phyloP scores from a whole-genome alignment of 2,113 vertebrate genomes.

The Pseudorectes ferrugineus region DNA sequence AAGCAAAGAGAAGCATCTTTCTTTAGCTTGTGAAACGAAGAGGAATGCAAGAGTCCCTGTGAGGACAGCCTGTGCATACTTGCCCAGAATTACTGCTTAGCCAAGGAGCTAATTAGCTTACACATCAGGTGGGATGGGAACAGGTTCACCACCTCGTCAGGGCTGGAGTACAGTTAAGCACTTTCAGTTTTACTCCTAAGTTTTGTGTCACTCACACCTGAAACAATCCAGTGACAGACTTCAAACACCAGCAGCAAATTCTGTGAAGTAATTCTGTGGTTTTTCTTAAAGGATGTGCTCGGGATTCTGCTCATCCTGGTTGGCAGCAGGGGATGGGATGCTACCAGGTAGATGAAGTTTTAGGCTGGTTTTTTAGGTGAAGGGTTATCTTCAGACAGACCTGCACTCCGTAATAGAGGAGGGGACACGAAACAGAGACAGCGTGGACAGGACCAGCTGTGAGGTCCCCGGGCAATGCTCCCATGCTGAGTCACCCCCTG shows the following conservation, averaged over 20 bases:
- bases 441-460: not conserved
- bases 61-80: slow-evolving; percentile 68
- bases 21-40: slow-evolving; percentile 57
- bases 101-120: slow-evolving; percentile 72
- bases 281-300: not conserved
- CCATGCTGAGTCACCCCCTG: not conserved
- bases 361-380: not conserved
- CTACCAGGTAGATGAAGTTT: not conserved
- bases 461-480: not conserved
- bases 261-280: not conserved
- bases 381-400: not conserved
- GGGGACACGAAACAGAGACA: not conserved
- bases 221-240: not conserved
- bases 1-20: slow-evolving; percentile 51
- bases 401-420: not conserved
- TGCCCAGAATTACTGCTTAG: slow-evolving; percentile 66
- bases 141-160: slow-evolving; percentile 69
- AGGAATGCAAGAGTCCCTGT: slow-evolving; percentile 59
- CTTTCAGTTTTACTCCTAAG: slow-evolving; percentile 59
- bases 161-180: slow-evolving; percentile 47
- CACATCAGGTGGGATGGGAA: slow-evolving; percentile 71
- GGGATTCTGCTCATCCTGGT: not conserved
- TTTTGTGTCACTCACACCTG: not conserved
- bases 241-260: not conserved
- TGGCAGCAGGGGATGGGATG: not conserved